Base-by-base conservation (phyloP, 2,113 vertebrate species). In the Mellivora capensis region DNA sequence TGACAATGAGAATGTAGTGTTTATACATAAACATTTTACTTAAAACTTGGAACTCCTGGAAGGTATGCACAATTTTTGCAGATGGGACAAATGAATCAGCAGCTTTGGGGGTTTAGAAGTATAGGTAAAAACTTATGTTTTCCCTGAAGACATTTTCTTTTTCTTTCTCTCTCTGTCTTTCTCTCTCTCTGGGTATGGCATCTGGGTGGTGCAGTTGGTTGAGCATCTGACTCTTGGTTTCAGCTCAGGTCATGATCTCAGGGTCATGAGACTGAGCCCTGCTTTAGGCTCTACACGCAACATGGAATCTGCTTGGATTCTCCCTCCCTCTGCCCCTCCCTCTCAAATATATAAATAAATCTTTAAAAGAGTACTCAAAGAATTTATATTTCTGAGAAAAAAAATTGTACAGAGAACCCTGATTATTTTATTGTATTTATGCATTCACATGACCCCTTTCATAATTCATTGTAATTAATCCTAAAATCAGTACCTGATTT, bases 11-110 rank as follows among this genome's bases (percentile, higher is more conserved):
- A 91, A 64, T 39, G 23, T 27, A 52, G 4, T 94, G 6, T 87
- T 97, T 95, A 87, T 86, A 86, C 1, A 31, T 86, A 91, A 94
- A 79, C 11, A 87, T 83, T 95, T 90, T 94, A 87, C 27, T 80
- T 83, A 94, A 74, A 95, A 90, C 25, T 83, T 57, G 90, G 71
- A 72, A 44, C 37, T 93, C 31, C 31, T 61, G 14, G 37, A 85
- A 52, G 23, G 5, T 57, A 17, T 74, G 72, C 71, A 37, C 0
- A 71, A 12, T 87, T 39, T 21, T 86, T 90, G 13, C 61, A 54
- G 31, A 89, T n/a, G 42, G 29, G n/a, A 39, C 59, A 83, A 83
- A 15, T 59, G 37, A 76, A 52, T 87, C 77, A 64, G 29, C 7
- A 14, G 69, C 17, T 91, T 49, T 72, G 39, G 12, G 9, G 23